Evolutionary conservation across 2,113 vertebrate genomes (phyloP), one percentile per base, ranked within the genome.

Genomic region (Phyllostomus discolor): DNA sequence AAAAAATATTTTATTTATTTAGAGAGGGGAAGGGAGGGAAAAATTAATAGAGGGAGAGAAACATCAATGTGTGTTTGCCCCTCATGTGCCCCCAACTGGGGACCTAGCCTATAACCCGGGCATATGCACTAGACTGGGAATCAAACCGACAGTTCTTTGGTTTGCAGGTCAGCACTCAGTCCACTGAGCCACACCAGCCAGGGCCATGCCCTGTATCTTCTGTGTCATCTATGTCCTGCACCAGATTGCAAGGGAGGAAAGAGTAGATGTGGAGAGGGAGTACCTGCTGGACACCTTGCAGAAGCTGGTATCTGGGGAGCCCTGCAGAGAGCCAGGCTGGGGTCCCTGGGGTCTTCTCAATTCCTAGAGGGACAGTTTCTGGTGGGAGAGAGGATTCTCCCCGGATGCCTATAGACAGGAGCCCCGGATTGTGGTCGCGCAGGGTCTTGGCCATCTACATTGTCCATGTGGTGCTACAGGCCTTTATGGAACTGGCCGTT

Each of bases 401-500:
- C 54, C 31, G 92, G n/a, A 59, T 70, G 89, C 28, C 48, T 50
- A 31, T 26, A 28, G 12, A 57, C 76, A 28, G 96, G 62, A 97
- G 98, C 38, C 97, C 98, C 52, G 92, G 95, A 4, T 94, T 98
- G 50, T 95, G 98, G 26, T 98, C 97, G 66, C 98, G 97, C 54
- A 97, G 98, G 92, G 96, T 98, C 11, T 97, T 98, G 33, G 93
- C 98, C 5, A 97, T 98, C 33, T 98, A 98, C 92, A 98, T 98
- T 88, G 96, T 98, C 41, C 98, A 98, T 10, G 95, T 98, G 69
- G 54, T 98, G 69, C 96, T 98, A 46, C 79, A 76, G 72, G 97
- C 98, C 69, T 95, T 98, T 86, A 96, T 98, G 97, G 98, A 98
- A 96, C 96, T 98, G 69, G 97, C 95, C 59, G 98, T 98, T 95